Conservation (phyloP, 1,140 invertebrate species). For the Battus philenor region DNA sequence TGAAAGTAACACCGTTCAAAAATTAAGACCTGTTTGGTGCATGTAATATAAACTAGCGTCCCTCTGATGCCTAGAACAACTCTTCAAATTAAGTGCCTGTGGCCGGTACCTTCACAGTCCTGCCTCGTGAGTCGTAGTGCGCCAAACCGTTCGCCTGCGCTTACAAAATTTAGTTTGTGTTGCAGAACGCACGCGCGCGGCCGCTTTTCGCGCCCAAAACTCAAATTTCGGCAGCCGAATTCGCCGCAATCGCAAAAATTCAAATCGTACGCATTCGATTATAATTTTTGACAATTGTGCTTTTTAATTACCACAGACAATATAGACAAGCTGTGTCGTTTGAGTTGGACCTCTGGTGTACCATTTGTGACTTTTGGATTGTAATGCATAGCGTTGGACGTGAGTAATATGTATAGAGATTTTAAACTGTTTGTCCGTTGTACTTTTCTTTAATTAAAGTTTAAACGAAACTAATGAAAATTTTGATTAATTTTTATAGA, state of each 20-base stretch:
- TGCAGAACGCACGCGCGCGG: constrained; percentile 64
- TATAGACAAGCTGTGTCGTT: constrained; percentile 14
- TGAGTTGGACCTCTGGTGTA: constrained; percentile 25
- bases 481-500: too few relatives aligned
- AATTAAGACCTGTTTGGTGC: constrained; percentile 16
- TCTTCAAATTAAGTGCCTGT: constrained; percentile 40
- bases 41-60: constrained; percentile 20
- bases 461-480: too few relatives aligned
- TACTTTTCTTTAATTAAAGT: constrained; percentile 22
- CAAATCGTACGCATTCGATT: constrained; percentile 23
- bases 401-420: constrained; percentile 56
- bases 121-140: constrained; percentile 30
- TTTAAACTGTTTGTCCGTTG: constrained; percentile 66
- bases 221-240: constrained; percentile 55
- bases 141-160: constrained; percentile 56
- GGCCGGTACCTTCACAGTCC: constrained; percentile 59
- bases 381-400: constrained; percentile 63
- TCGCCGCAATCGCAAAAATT: constrained; percentile 24
- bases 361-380: constrained; percentile 52
- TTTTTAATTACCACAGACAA: constrained; percentile 18
- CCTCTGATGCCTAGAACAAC: constrained; percentile 28
- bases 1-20: constrained; percentile 23
- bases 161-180: constrained; percentile 68
- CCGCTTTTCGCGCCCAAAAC: constrained; percentile 59
- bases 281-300: constrained; percentile 23